Evolutionary conservation across 1,140 invertebrate genomes (phyloP).

Genomic region (Leptopilina clavipes): DNA sequence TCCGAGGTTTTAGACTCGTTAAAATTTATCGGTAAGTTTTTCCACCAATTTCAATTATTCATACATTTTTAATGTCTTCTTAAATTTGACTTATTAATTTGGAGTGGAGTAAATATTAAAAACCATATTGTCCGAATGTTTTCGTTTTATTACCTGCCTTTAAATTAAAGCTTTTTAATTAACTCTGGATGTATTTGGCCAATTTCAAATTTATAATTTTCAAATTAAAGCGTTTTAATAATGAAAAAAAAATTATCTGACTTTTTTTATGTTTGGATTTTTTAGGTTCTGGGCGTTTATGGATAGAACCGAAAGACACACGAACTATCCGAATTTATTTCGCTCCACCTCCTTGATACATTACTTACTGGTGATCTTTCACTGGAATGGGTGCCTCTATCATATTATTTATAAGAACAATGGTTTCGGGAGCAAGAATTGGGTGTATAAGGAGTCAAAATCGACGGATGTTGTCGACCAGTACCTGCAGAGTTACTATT

Average conservation of each 20-base stretch:
- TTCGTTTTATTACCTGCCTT: too few relatives aligned
- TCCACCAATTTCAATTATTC: too few relatives aligned
- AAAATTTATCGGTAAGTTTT: constrained; percentile 90
- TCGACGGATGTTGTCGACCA: constrained; percentile 92
- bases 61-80: too few relatives aligned
- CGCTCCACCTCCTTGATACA: constrained; percentile 95
- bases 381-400: constrained; percentile 99
- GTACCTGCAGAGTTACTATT: constrained; percentile 98
- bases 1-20: constrained; percentile 96
- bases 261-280: too few relatives aligned
- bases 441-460: constrained; percentile 90
- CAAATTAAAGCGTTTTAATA: too few relatives aligned
- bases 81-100: too few relatives aligned
- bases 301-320: constrained; percentile 98
- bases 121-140: too few relatives aligned
- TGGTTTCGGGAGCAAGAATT: constrained; percentile 92
- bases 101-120: too few relatives aligned
- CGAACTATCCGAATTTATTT: constrained; percentile 98
- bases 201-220: too few relatives aligned
- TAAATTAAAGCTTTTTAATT: too few relatives aligned
- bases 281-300: constrained; percentile 95
- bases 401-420: constrained; percentile 96
- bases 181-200: too few relatives aligned
- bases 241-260: too few relatives aligned
- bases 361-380: constrained; percentile 98